Conservation (phyloP, 2,797 vertebrate genomes). For the Cuniculus paca region DNA sequence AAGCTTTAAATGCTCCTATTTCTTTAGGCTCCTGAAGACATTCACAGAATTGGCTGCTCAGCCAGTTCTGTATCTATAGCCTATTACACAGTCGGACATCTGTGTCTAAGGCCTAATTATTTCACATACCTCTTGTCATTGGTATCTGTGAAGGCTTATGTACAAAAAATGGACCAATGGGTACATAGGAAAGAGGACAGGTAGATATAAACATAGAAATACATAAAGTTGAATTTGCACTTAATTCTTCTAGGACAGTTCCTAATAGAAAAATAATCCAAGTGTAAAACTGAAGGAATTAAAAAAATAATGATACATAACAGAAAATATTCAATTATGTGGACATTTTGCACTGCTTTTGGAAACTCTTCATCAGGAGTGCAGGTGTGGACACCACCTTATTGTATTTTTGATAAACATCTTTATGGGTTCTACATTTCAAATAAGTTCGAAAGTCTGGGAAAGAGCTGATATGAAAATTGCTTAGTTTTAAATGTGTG, state of each 20-base stretch:
- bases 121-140: neutral
- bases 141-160: neutral
- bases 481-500: constrained; percentile 57
- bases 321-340: neutral
- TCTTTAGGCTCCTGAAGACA: neutral
- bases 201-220: neutral
- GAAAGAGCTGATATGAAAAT: neutral
- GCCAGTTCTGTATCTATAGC: neutral
- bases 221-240: neutral
- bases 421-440: constrained; percentile 41
- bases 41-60: neutral
- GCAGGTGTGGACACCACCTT: neutral
- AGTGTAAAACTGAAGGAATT: neutral
- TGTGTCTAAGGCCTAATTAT: neutral
- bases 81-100: neutral
- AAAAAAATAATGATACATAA: neutral
- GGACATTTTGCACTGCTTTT: neutral
- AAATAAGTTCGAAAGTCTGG: constrained; percentile 47
- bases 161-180: neutral
- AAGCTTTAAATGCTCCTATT: neutral
- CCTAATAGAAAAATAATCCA: neutral
- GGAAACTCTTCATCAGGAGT: neutral
- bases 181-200: neutral
- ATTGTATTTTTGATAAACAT: neutral
- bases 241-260: neutral